Conservation (phyloP, 2,888 invertebrate species). For the Drosophila quinaria region DNA sequence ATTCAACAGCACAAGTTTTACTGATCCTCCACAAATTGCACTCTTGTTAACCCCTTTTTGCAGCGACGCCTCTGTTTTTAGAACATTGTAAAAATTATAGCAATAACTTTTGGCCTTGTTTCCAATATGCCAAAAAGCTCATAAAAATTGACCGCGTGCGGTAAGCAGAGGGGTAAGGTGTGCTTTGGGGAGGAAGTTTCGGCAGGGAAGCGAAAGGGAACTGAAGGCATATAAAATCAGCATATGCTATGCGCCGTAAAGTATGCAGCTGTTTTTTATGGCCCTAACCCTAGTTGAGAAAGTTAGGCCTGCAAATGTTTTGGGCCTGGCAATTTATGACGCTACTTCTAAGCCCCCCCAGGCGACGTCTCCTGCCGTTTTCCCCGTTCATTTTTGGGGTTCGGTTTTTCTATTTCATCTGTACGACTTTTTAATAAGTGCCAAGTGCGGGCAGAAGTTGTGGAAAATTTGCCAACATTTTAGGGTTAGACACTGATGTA, state of each 20-base stretch:
- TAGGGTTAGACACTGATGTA: slow-evolving; percentile 44
- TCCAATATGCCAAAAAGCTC: slow-evolving; percentile 77
- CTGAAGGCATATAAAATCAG: slow-evolving; percentile 67
- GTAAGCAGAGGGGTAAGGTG: slow-evolving; percentile 26
- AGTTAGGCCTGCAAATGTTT: slow-evolving; percentile 62
- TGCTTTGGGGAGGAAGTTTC: background rate
- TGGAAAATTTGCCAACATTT: slow-evolving; percentile 47
- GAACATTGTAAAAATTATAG: slow-evolving; percentile 68
- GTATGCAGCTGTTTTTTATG: slow-evolving; percentile 79
- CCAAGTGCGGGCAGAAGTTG: slow-evolving; percentile 70
- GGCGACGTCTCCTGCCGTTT: background rate
- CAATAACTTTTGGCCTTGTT: slow-evolving; percentile 76
- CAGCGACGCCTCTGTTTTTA: slow-evolving; percentile 41
- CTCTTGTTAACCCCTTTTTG: slow-evolving; percentile 13
- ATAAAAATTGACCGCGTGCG: slow-evolving; percentile 75
- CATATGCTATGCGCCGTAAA: slow-evolving; percentile 71
- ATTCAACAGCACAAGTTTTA: slow-evolving; percentile 15
- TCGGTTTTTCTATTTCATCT: slow-evolving; percentile 60
- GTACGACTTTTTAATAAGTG: slow-evolving; percentile 77
- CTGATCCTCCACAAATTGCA: slow-evolving; percentile 7
- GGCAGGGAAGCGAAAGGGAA: background rate
- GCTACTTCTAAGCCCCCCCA: background rate
- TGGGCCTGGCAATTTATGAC: slow-evolving; percentile 65
- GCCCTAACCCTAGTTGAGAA: slow-evolving; percentile 65
- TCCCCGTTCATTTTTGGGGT: too few relatives aligned